These are phyloP conservation scores for Mimas tiliae DNA, from an alignment of 2,888 invertebrate genomes.

Conservation along the genomic window DNA sequence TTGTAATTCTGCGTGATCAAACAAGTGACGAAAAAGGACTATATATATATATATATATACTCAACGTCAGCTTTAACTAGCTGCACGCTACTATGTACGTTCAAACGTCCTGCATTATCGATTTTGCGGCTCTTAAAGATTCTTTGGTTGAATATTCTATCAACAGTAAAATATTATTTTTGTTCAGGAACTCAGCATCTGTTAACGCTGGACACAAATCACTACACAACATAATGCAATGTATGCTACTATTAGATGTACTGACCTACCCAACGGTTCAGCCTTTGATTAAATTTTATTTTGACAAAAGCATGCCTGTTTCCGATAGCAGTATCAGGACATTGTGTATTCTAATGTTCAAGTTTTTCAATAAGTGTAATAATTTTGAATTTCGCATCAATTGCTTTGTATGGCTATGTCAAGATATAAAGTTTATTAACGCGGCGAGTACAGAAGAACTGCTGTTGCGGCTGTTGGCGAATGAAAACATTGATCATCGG, in stretches of 20 bases:
- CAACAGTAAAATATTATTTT: slow-evolving; percentile 27
- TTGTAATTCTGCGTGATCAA: too few species aligned
- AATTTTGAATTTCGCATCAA: slow-evolving; percentile 53
- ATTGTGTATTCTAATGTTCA: slow-evolving; percentile 56
- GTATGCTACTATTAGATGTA: slow-evolving; percentile 53
- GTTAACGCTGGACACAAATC: slow-evolving; percentile 55
- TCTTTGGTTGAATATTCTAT: too few species aligned
- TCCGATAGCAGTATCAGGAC: slow-evolving; percentile 62
- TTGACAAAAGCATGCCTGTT: slow-evolving; percentile 72
- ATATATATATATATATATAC: too few species aligned
- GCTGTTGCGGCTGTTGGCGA: slow-evolving; percentile 59
- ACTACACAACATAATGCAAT: slow-evolving; percentile 64
- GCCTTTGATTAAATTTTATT: slow-evolving; percentile 67
- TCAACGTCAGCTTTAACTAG: too few species aligned
- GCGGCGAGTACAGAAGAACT: slow-evolving; percentile 49
- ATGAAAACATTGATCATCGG: slow-evolving; percentile 58
- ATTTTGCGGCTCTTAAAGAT: too few species aligned
- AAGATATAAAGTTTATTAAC: slow-evolving; percentile 48
- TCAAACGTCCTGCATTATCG: too few species aligned
- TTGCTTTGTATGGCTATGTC: slow-evolving; percentile 64
- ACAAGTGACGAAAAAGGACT: too few species aligned
- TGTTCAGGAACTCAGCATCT: slow-evolving; percentile 66
- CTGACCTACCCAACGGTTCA: slow-evolving; percentile 61
- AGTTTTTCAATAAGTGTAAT: slow-evolving; percentile 68
- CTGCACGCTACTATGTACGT: too few species aligned